Evolutionary conservation across 2,888 invertebrate species (phyloP).

Genomic region (Tethea ocularis): DNA sequence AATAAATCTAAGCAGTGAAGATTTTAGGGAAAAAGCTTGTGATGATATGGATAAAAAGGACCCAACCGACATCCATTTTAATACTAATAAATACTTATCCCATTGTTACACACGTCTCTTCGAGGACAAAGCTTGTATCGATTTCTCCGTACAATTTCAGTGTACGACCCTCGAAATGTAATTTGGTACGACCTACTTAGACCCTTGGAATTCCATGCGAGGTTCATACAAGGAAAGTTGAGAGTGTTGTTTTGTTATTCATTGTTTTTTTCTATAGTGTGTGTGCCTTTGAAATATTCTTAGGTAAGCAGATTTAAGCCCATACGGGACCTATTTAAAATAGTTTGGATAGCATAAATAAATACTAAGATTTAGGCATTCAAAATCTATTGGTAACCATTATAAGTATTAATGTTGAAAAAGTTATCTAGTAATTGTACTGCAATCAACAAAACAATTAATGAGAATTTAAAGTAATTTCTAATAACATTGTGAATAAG

Average conservation of each 20-base stretch:
- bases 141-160: not conserved
- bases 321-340: no score
- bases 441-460: not conserved
- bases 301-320: not conserved
- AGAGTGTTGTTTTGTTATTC: not conserved
- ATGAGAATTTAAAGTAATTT: not conserved
- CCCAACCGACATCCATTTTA: not conserved
- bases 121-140: slow-evolving; percentile 1
- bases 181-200: slow-evolving; percentile 6
- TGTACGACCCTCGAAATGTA: slow-evolving; percentile 2
- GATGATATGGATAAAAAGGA: not conserved
- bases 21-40: not conserved
- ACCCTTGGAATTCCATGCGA: slow-evolving; percentile 1
- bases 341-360: no score
- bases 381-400: not conserved
- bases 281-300: not conserved
- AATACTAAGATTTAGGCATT: no score
- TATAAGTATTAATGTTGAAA: not conserved
- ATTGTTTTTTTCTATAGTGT: slow-evolving; percentile 1
- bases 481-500: not conserved
- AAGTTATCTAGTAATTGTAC: not conserved
- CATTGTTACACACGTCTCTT: not conserved
- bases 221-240: slow-evolving; percentile 2
- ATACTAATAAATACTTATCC: not conserved
- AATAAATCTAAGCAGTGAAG: no score